Evolutionary conservation across 2,888 invertebrate genomes (phyloP).

Genomic region (Drosophila testacea): DNA sequence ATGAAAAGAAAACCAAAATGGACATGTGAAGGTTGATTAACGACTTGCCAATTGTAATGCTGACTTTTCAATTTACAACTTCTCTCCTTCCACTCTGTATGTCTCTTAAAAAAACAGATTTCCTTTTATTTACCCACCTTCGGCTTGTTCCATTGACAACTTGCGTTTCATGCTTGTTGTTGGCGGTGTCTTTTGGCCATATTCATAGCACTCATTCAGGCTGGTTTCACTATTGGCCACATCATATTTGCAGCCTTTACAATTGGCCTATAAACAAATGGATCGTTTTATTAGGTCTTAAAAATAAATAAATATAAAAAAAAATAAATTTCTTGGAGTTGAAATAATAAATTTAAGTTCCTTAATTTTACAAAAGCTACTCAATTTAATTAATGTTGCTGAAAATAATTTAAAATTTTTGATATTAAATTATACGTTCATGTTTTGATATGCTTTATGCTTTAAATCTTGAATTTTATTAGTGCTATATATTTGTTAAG

Average conservation of each 20-base stretch:
- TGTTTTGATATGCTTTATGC: too few relatives aligned
- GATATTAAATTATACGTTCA: too few relatives aligned
- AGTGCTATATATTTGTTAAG: too few relatives aligned
- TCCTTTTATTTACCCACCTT: slow-evolving; percentile 73
- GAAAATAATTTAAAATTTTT: too few relatives aligned
- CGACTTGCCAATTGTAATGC: slow-evolving; percentile 66
- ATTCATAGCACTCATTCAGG: slow-evolving; percentile 81
- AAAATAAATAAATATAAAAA: too few relatives aligned
- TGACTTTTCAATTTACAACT: slow-evolving; percentile 65
- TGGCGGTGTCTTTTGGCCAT: slow-evolving; percentile 58
- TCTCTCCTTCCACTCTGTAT: too few relatives aligned
- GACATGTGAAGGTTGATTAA: slow-evolving; percentile 71
- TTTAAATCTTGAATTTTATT: too few relatives aligned
- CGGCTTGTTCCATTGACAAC: slow-evolving; percentile 59
- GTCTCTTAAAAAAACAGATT: slow-evolving; percentile 6
- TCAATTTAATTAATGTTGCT: background rate
- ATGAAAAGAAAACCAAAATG: slow-evolving; percentile 38
- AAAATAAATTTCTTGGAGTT: too few relatives aligned
- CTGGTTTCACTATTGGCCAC: slow-evolving; percentile 82
- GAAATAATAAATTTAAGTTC: too few relatives aligned
- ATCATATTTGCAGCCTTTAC: slow-evolving; percentile 84
- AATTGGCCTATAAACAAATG: slow-evolving; percentile 76
- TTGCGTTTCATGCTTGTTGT: slow-evolving; percentile 50
- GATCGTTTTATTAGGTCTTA: background rate
- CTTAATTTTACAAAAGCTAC: too few relatives aligned